Evolutionary conservation across 1,140 invertebrate genomes (phyloP).

Genomic region (Bombus breviceps): DNA sequence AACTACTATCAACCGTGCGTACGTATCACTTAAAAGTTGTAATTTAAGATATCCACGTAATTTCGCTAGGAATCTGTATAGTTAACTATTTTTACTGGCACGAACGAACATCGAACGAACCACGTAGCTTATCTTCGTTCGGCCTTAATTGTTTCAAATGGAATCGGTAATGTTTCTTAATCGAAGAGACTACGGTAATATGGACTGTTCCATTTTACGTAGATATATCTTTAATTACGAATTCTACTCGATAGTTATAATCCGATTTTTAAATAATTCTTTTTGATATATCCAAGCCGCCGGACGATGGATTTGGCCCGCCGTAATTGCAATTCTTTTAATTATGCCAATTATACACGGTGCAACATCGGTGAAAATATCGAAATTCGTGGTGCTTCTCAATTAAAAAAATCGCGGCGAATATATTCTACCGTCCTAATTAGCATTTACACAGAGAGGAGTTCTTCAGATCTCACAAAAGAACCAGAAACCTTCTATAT

Average conservation of each 20-base stretch:
- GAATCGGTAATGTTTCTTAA: background rate
- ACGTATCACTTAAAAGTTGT: background rate
- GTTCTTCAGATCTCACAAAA: background rate
- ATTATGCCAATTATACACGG: background rate
- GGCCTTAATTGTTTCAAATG: background rate
- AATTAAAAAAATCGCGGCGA: background rate
- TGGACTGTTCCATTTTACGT: too few relatives aligned
- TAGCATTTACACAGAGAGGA: background rate
- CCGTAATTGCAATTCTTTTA: background rate
- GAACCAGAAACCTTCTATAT: background rate
- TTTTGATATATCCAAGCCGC: too few relatives aligned
- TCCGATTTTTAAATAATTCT: too few relatives aligned
- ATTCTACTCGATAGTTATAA: background rate
- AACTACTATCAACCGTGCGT: background rate
- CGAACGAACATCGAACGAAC: background rate
- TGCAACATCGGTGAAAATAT: background rate
- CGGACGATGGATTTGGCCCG: too few relatives aligned
- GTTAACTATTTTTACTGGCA: background rate
- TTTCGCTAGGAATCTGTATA: background rate
- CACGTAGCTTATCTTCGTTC: background rate
- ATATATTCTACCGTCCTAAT: slow-evolving; percentile 6
- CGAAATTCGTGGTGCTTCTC: background rate
- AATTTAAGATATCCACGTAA: background rate
- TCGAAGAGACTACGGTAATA: too few relatives aligned
- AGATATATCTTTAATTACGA: background rate